Base-by-base conservation (phyloP, 2,113 vertebrate species). In the Halcyon senegalensis region DNA sequence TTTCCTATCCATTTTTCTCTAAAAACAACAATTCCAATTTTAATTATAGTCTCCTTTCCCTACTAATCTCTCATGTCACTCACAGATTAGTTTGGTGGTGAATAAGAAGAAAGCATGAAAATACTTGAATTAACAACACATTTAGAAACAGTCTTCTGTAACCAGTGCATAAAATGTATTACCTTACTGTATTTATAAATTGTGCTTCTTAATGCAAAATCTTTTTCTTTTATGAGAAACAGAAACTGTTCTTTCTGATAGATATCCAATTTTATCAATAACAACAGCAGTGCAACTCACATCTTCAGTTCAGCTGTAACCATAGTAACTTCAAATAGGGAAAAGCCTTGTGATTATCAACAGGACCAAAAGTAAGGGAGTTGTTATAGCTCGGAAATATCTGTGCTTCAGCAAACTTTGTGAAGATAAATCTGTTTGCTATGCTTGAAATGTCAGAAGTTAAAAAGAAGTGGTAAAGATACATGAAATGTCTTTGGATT, bases 241-340 rank as follows among this genome's bases (percentile, higher is more conserved):
- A 87, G 87, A 93, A 93, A 84, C 58, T 78, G 41, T 63, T 79
- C 35, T 72, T 96, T 81, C 62, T 93, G 74, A 94, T 96, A 97
- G 98, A 98, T 96, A 97, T 69, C 96, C 95, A 93, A 96, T 97
- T 98, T 97, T 96, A 97, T 97, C 96, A 95, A 97, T 93, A 91
- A 89, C 59, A 92, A 87, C 89, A 97, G 89, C 91, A 92, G 86
- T 60, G 73, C 79, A 82, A 92, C 73, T 92, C 84, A 76, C 90
- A 97, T 87, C 90, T 94, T 78, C 87, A 58, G 30, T 93, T 96
- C 90, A 83, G 91, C 81, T 30, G 97, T 98, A 97, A 98, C 98
- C 97, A 98, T 98, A 95, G 97, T 91, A 98, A 98, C 98, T 84
- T 93, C 87, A 96, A 98, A 97, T 73, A 93, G 97, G 97, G 96